Conservation (phyloP, 2,113 vertebrate genomes). For the Narcine bancroftii region DNA sequence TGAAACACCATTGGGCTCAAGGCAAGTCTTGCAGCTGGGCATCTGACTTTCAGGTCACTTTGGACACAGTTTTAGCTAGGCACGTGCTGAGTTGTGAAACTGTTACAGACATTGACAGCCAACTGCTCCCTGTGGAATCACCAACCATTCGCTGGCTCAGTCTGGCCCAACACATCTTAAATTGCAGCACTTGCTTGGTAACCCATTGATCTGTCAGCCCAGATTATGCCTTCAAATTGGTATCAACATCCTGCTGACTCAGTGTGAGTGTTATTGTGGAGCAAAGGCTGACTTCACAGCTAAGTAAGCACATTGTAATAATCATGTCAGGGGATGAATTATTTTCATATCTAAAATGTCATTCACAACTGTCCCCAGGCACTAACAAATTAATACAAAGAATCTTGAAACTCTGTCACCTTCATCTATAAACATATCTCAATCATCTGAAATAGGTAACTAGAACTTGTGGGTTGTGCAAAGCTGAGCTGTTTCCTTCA, state of each 20-base stretch:
- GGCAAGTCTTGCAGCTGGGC: too few relatives aligned
- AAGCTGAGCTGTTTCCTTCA: not conserved
- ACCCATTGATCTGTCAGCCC: not conserved
- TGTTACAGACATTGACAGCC: too few relatives aligned
- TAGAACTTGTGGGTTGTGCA: not conserved
- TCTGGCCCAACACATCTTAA: not conserved
- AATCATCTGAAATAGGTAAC: not conserved
- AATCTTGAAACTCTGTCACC: not conserved
- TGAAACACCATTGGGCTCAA: too few relatives aligned
- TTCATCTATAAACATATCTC: slow-evolving; percentile 6
- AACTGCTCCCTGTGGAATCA: too few relatives aligned
- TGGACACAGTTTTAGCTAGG: too few relatives aligned
- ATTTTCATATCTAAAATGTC: slow-evolving; percentile 5
- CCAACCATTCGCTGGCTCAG: too few relatives aligned
- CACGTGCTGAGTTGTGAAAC: too few relatives aligned
- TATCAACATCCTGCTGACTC: too few relatives aligned
- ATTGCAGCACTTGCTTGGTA: not conserved
- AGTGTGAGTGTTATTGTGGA: not conserved
- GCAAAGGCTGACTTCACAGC: not conserved
- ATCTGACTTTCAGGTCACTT: too few relatives aligned
- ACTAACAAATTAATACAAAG: not conserved
- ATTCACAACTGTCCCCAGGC: not conserved
- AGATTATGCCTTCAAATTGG: not conserved
- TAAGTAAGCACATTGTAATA: slow-evolving; percentile 1
- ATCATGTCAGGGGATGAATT: not conserved